Base-by-base conservation (phyloP, 2,797 vertebrate genomes). In the Hypotaenidia philippensis region DNA sequence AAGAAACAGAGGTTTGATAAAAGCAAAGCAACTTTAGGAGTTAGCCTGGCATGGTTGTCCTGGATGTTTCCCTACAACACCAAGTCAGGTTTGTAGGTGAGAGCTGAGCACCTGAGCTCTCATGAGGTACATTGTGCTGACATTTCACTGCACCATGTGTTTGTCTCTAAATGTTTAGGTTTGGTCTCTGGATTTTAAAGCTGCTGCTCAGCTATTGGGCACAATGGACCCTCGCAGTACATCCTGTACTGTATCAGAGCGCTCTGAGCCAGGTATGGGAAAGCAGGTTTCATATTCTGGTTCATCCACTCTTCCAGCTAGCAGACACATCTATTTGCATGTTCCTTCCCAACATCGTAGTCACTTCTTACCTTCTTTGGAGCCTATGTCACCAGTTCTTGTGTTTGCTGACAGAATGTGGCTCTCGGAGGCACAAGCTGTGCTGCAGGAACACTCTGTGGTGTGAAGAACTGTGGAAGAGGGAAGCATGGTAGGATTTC, bases 291-390 rank as follows among this genome's bases (percentile, higher is more conserved):
- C 32, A 3, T 72, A 5, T 79, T 85, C 81, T 71, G 81, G 90
- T 94, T 96, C 64, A 94, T 91, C 75, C 68, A 82, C 89, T 89
- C 47, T 31, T 69, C 11, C 49, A 70, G 78, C 82, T 74, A 41
- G 55, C 92, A 84, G 79, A 72, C 68, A 45, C 84, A 31, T 87
- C 89, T 32, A 61, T 92, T 87, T 93, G 93, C 89, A 65, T 71
- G 57, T 87, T 89, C 71, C 75, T 94, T 61, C 82, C 53, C 49
- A 75, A 81, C 16, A 10, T 50, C 38, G 70, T 93, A 72, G 45
- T 68, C 90, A 26, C 50, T 92, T 77, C 78, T 82, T 93, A 63
- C 34, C 89, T 87, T 45, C 75, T 66, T 59, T 40, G 64, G 72
- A 94, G 36, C 69, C 55, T 79, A 3, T 59, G 79, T 76, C 63